Percentiles rank a stretch among this genome's conserved stretches.
phyloP scores from a whole-genome alignment of 2,797 vertebrate genomes.

The Holocentrus rufus region DNA sequence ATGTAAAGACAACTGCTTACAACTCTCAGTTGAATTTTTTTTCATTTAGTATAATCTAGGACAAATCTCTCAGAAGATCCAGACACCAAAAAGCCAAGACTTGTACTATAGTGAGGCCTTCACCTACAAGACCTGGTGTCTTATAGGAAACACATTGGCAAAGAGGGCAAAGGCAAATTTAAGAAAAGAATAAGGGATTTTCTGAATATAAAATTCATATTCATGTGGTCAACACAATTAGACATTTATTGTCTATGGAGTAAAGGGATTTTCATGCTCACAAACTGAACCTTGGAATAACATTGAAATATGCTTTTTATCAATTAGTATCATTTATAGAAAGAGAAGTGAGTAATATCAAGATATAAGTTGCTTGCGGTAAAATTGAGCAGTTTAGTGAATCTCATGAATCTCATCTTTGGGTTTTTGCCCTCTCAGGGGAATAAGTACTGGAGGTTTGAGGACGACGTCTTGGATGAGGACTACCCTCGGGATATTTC shows the following conservation, averaged over 20 bases:
- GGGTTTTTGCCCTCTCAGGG: slow-evolving; percentile 77
- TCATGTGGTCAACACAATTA: neutral
- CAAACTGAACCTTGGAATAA: too few relatives aligned
- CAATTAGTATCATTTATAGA: too few relatives aligned
- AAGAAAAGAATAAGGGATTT: neutral
- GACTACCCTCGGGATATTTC: slow-evolving; percentile 88
- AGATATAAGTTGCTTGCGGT: neutral
- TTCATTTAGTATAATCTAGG: too few relatives aligned
- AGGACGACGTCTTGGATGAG: slow-evolving; percentile 85
- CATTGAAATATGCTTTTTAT: too few relatives aligned
- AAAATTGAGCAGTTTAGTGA: neutral
- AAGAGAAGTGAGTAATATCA: too few relatives aligned
- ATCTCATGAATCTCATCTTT: slow-evolving; percentile 2
- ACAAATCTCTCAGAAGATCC: too few relatives aligned
- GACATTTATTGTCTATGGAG: too few relatives aligned
- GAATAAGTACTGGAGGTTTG: slow-evolving; percentile 92
- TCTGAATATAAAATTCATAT: neutral
- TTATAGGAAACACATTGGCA: neutral
- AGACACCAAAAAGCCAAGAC: neutral
- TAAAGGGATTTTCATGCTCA: too few relatives aligned
- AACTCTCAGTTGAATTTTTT: too few relatives aligned
- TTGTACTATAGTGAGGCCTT: neutral
- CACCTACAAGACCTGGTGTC: neutral
- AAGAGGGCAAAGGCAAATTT: neutral
- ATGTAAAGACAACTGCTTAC: neutral